These are phyloP conservation scores for Pseudorectes ferrugineus DNA, from an alignment of 2,113 vertebrate species.

Conservation along the genomic window DNA sequence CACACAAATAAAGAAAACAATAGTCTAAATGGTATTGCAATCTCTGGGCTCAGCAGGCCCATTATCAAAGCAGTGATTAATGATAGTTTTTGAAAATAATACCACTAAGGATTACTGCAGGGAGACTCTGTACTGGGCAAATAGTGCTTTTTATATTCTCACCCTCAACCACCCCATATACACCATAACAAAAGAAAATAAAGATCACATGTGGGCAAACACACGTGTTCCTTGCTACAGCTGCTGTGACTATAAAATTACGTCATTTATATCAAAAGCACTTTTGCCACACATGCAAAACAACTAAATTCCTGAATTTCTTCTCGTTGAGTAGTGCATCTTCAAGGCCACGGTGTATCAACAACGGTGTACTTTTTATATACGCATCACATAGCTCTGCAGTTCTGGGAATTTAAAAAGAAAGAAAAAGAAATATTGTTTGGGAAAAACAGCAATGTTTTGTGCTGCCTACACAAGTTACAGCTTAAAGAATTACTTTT, in stretches of 20 bases:
- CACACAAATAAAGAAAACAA: constrained; percentile 64
- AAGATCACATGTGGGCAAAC: constrained; percentile 64
- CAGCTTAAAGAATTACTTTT: neutral
- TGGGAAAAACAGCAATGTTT: neutral
- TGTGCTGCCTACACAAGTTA: neutral
- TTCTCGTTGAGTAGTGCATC: constrained; percentile 72
- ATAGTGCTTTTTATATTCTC: constrained; percentile 38
- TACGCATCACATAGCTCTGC: constrained; percentile 2
- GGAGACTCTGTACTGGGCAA: constrained; percentile 37
- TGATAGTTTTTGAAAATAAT: constrained; percentile 43
- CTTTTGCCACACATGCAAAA: constrained; percentile 67
- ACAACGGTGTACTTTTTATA: constrained; percentile 57
- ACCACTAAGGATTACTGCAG: constrained; percentile 60
- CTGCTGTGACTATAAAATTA: constrained; percentile 74
- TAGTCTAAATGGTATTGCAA: constrained; percentile 67
- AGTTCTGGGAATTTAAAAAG: constrained; percentile 40
- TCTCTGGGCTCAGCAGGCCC: constrained; percentile 30
- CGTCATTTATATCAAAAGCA: constrained; percentile 62
- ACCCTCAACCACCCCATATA: neutral
- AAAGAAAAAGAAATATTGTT: neutral
- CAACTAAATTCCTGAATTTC: constrained; percentile 69
- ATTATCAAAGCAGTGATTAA: constrained; percentile 37
- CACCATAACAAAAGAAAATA: constrained; percentile 31
- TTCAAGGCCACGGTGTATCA: constrained; percentile 73
- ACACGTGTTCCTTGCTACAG: constrained; percentile 66